Conservation (phyloP, 2,888 invertebrate species). For the Amphiduros pacificus region DNA sequence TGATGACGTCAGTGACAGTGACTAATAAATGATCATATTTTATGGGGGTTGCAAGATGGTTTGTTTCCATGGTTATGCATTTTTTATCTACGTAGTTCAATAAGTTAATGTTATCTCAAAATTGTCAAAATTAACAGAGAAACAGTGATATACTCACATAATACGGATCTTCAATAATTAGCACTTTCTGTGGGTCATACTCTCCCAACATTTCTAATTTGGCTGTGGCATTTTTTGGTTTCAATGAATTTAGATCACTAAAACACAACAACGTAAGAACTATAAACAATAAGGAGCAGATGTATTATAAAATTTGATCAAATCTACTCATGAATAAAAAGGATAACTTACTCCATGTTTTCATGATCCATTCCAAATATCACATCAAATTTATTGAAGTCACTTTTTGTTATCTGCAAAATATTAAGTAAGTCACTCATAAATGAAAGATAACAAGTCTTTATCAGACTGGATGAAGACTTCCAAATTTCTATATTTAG, state of each 20-base stretch:
- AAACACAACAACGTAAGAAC: conserved; percentile 16
- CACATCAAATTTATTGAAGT: conserved; percentile 80
- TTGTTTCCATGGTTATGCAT: too few relatives aligned
- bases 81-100: too few relatives aligned
- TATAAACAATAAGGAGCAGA: background rate
- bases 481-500: background rate
- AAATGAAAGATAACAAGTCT: background rate
- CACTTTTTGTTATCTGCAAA: conserved; percentile 71
- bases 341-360: conserved; percentile 68
- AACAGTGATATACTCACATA: conserved; percentile 69
- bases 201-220: conserved; percentile 81
- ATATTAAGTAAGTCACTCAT: background rate
- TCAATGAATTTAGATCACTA: conserved; percentile 51
- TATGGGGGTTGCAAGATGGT: too few relatives aligned
- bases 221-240: conserved; percentile 67
- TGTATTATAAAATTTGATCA: background rate
- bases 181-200: conserved; percentile 75
- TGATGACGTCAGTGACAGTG: too few relatives aligned
- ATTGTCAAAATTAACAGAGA: too few relatives aligned
- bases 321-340: background rate
- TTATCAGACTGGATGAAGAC: background rate
- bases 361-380: conserved; percentile 95
- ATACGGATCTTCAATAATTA: conserved; percentile 87
- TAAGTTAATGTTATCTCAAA: too few relatives aligned
- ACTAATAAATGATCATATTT: too few relatives aligned